Percentiles rank a stretch among this genome's conserved stretches.
phyloP scores from a whole-genome alignment of 1,140 invertebrate genomes.

The Drosophila gunungcola region DNA sequence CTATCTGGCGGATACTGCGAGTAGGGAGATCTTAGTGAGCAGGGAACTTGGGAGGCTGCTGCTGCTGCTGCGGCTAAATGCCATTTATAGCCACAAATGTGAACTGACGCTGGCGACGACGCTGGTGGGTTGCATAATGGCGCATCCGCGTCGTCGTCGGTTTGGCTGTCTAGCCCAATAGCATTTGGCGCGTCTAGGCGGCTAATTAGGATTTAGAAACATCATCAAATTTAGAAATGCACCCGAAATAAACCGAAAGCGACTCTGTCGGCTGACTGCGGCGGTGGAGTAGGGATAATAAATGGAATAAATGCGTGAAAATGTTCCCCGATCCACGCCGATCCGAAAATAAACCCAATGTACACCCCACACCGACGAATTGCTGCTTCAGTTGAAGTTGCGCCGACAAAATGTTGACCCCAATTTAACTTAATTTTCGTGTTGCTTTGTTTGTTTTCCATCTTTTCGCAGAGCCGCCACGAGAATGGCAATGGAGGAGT shows the following conservation, averaged over 20 bases:
- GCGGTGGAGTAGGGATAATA: slow-evolving; percentile 66
- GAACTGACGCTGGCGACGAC: slow-evolving; percentile 62
- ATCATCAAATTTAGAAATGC: slow-evolving; percentile 78
- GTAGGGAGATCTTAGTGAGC: slow-evolving; percentile 2
- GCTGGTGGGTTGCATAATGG: slow-evolving; percentile 71
- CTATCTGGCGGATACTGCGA: background rate
- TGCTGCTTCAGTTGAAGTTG: slow-evolving; percentile 69
- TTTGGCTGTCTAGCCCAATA: slow-evolving; percentile 65
- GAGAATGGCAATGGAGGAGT: slow-evolving; percentile 85
- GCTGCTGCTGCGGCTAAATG: slow-evolving; percentile 53
- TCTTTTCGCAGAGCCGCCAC: slow-evolving; percentile 84
- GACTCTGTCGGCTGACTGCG: slow-evolving; percentile 25
- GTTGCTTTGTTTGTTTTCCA: slow-evolving; percentile 41
- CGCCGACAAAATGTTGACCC: slow-evolving; percentile 69
- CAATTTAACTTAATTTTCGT: slow-evolving; percentile 59
- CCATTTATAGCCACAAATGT: slow-evolving; percentile 79
- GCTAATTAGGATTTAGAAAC: slow-evolving; percentile 82
- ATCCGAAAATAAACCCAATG: slow-evolving; percentile 61
- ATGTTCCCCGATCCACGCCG: slow-evolving; percentile 54
- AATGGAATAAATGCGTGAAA: slow-evolving; percentile 82
- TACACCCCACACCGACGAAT: slow-evolving; percentile 19
- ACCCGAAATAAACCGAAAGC: slow-evolving; percentile 65
- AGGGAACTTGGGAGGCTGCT: slow-evolving; percentile 12
- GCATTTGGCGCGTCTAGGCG: slow-evolving; percentile 71
- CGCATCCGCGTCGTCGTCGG: slow-evolving; percentile 46